phyloP scores from a whole-genome alignment of 2,888 invertebrate genomes.

The Calameuta idolon region DNA sequence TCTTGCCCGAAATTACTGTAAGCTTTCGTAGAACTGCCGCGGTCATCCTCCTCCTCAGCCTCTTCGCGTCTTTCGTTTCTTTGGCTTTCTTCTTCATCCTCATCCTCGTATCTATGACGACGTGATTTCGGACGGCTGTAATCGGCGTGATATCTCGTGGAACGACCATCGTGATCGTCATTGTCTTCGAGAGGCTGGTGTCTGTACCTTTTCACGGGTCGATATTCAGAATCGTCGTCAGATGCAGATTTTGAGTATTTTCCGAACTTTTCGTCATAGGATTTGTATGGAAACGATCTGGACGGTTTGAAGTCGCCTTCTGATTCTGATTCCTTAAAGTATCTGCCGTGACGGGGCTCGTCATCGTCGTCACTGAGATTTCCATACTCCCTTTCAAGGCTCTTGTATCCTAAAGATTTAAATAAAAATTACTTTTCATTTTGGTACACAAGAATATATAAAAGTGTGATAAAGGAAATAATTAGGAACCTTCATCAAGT shows the following conservation, averaged over 20 bases:
- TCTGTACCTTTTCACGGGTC: constrained; percentile 25
- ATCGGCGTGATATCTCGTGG: constrained; percentile 27
- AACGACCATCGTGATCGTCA: constrained; percentile 32
- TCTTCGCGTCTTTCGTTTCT: constrained; percentile 38
- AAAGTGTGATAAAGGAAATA: neutral
- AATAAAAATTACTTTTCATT: neutral
- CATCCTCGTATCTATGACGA: constrained; percentile 35
- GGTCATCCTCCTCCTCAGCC: constrained; percentile 32
- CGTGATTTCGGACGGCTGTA: constrained; percentile 22
- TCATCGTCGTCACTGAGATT: constrained; percentile 25
- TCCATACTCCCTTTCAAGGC: constrained; percentile 26
- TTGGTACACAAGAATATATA: neutral
- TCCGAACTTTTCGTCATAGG: constrained; percentile 51
- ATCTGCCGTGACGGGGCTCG: constrained; percentile 20
- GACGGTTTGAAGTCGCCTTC: constrained; percentile 46
- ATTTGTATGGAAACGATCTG: constrained; percentile 37
- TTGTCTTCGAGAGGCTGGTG: constrained; percentile 23
- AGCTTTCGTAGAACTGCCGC: constrained; percentile 15
- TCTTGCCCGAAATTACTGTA: constrained; percentile 40
- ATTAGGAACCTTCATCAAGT: constrained; percentile 6
- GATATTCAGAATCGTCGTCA: constrained; percentile 36
- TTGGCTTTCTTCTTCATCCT: constrained; percentile 40
- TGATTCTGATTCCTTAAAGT: constrained; percentile 29
- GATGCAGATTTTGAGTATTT: constrained; percentile 39
- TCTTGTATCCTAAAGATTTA: constrained; percentile 25